A percentile compares a stretch with the other conserved stretches of the same genome.
These are phyloP conservation scores for Chinchilla lanigera DNA, from an alignment of 2,113 vertebrate genomes.

Conservation along the genomic window DNA sequence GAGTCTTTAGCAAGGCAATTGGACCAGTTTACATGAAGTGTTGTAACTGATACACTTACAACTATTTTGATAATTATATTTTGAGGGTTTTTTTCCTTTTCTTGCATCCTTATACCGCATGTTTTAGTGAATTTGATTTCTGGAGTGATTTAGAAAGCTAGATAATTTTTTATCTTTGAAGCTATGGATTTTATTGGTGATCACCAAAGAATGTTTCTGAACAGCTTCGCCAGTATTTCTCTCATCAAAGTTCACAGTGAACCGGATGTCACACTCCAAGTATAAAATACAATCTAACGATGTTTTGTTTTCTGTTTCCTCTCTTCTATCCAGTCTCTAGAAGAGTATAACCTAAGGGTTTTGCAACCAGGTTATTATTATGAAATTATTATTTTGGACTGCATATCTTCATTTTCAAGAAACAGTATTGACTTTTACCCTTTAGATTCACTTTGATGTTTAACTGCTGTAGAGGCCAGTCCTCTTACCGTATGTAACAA, in stretches of 20 bases:
- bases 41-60: neutral
- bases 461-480: neutral
- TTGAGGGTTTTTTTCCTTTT: neutral
- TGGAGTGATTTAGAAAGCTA: neutral
- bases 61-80: neutral
- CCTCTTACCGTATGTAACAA: neutral
- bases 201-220: slow-evolving; percentile 11
- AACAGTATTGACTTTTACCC: neutral
- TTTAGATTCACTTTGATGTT: neutral
- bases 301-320: neutral
- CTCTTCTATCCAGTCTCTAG: neutral
- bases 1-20: neutral
- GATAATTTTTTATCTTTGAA: slow-evolving; percentile 1
- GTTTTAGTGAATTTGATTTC: slow-evolving; percentile 29
- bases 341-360: neutral
- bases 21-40: neutral
- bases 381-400: neutral
- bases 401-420: neutral
- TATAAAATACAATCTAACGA: neutral
- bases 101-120: neutral
- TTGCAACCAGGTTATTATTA: neutral
- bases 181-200: neutral
- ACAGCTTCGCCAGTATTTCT: neutral
- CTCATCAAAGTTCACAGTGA: neutral
- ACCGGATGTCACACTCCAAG: neutral